Base-by-base conservation (phyloP, 2,113 vertebrate species). In the Odontesthes bonariensis region DNA sequence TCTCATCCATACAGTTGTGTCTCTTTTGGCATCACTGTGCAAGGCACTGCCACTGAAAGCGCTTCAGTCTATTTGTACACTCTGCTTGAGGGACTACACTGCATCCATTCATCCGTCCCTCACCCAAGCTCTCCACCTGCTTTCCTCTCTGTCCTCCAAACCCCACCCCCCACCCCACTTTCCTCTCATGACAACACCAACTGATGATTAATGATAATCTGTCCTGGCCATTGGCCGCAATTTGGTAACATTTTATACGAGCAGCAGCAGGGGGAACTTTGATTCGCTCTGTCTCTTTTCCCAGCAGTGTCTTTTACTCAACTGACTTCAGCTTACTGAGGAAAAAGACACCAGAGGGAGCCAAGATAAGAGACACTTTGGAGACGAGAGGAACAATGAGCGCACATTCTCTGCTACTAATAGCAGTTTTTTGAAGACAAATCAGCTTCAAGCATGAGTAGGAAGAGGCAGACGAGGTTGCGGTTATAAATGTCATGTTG, bases 331-430 rank as follows among this genome's bases (percentile, higher is more conserved):
- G 72, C 69, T 84, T 87, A 84, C 77, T 75, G 71, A 84, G 73
- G 67, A 84, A 85, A 84, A 87, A 87, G 79, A 92, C 81, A 89
- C 87, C 87, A 82, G 83, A 75, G 89, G 86, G 88, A 91, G 86
- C 81, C 66, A 52, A 87, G 82, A 91, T 88, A 74, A 91, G 90
- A 91, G 81, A 89, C 69, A 85, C 77, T 86, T 84, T 81, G 40
- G 84, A 90, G 77, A 86, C 79, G 60, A 73, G 71, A 75, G 79
- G 82, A 79, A 61, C 79, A 82, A 71, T 58, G 54, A 87, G 77
- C 81, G 86, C 86, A 84, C 78, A 84, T 86, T 82, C 60, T 57
- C 54, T 79, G 65, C 80, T 73, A 88, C 87, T 87, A 88, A 89
- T 88, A 84, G 78, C 71, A 75, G 67, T 83, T 55, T 89, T 90